phyloP scores from a whole-genome alignment of 2,797 vertebrate species.

The Clarias pachynema region DNA sequence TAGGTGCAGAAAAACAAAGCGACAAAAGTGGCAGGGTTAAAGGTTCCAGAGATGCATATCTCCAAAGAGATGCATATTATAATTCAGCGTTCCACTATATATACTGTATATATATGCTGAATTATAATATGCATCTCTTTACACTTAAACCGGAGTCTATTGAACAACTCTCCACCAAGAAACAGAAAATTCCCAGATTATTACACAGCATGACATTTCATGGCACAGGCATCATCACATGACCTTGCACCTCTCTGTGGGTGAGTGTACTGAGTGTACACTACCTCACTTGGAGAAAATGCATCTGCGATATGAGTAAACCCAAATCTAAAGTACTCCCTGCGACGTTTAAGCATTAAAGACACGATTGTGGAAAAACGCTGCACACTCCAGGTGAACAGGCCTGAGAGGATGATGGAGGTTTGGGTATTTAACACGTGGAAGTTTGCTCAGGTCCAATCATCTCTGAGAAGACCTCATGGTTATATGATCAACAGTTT shows the following conservation, averaged over 20 bases:
- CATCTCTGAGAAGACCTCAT: background rate
- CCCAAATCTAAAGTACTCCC: background rate
- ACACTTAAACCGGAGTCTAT: background rate
- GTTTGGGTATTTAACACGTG: constrained; percentile 36
- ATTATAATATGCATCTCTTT: background rate
- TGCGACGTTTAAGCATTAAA: background rate
- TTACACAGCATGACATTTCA: background rate
- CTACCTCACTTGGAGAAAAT: background rate
- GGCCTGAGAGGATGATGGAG: constrained; percentile 16
- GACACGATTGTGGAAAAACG: background rate
- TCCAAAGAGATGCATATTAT: background rate
- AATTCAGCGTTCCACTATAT: background rate
- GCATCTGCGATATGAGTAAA: background rate
- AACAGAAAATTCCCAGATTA: background rate
- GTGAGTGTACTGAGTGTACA: background rate
- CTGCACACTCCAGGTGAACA: background rate
- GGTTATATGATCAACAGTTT: background rate
- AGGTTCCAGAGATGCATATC: background rate
- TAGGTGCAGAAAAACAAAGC: background rate
- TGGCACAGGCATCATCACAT: too few species aligned
- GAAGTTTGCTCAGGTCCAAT: background rate
- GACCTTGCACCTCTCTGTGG: background rate
- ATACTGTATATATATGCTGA: background rate
- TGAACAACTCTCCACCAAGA: background rate
- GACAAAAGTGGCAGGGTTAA: background rate